phyloP scores from a whole-genome alignment of 2,113 vertebrate species.

The Struthidea cinerea region DNA sequence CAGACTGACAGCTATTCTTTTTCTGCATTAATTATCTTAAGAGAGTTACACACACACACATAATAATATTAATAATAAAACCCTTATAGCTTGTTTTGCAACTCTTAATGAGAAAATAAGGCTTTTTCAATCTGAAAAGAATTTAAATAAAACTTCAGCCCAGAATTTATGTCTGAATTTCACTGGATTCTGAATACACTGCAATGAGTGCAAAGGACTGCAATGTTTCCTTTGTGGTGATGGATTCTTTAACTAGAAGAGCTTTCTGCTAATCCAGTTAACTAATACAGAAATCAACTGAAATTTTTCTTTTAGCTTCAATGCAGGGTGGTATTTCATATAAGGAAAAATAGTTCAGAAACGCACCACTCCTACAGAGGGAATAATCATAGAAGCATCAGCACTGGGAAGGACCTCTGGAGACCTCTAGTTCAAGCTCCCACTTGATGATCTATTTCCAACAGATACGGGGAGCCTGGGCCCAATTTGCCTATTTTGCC shows the following conservation, averaged over 20 bases:
- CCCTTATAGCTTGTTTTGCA: not conserved
- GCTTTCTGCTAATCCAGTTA: not conserved
- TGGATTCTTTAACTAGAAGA: not conserved
- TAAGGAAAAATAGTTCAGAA: not conserved
- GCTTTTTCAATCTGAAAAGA: not conserved
- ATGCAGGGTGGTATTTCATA: not conserved
- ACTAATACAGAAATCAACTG: not conserved
- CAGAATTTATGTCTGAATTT: not conserved
- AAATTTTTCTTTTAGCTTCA: not conserved
- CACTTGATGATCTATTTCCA: not conserved
- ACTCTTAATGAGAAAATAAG: not conserved
- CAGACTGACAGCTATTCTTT: not conserved
- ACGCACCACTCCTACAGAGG: not conserved
- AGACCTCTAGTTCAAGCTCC: not conserved
- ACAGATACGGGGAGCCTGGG: not conserved
- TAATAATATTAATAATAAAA: not conserved
- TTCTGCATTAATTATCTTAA: not conserved
- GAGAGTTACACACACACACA: not conserved
- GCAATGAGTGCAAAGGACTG: not conserved
- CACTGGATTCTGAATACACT: not conserved
- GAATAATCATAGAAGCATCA: not conserved
- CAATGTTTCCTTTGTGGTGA: not conserved
- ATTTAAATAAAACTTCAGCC: not conserved
- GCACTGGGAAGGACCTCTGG: not conserved
- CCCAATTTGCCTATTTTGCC: not conserved